Evolutionary conservation across 2,888 invertebrate genomes (phyloP), one percentile per base, ranked within the genome.

Genomic region (Chymomyza fuscimana): DNA sequence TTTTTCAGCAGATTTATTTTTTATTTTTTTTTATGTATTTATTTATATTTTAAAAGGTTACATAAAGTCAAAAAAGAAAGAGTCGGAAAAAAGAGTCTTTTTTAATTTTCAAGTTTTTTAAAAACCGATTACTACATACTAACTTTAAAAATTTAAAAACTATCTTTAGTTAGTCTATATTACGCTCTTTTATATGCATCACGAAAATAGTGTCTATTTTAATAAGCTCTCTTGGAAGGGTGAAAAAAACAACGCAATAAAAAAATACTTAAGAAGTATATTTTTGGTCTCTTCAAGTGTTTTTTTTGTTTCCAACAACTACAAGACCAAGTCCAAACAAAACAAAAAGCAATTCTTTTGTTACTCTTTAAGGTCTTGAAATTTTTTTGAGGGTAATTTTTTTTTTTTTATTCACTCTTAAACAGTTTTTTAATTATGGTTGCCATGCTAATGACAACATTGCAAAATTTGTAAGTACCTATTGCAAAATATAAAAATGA

Each of bases 381-480:
- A 86, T 83, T 54, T 72, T 63, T 46, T 50, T n/a, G 50, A 9
- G 2, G 46, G n/a, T 9, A 29, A 29, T 19, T 19, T 19, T 19
- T 25, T 63, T 9, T 29, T 15, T 16, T 50, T 22, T 29, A n/a
- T 52, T 5, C 12, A 61, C 62, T 40, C 50, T 51, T 63, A 68
- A 81, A 77, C 74, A 78, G 73, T 74, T 80, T 83, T 85, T 82
- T 86, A 83, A 83, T 83, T 79, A 77, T 65, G 70, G 68, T 71
- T 59, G 67, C 62, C 56, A 64, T 68, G 70, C 77, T 80, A 83
- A 81, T 83, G 79, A 73, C 75, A 77, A 46, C 80, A 65, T 63
- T 64, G 64, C 73, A 54, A 52, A 71, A 80, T 51, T 46, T 46
- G 40, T 46, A 46, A 46, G 40, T 46, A 46, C 59, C 51, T 63